Evolutionary conservation across 2,113 vertebrate species (phyloP).

Genomic region (Lynx canadensis): DNA sequence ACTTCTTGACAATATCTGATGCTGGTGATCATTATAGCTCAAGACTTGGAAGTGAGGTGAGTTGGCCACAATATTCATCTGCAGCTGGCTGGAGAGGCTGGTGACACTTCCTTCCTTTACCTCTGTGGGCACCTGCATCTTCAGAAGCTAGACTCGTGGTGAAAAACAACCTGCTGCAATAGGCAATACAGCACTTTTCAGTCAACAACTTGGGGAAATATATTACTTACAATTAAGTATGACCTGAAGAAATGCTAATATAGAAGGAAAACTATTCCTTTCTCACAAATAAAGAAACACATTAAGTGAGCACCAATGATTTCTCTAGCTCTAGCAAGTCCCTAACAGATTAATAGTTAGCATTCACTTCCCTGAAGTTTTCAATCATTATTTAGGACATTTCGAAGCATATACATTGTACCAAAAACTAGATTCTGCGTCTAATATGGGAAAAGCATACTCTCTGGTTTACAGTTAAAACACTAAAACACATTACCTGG

Average conservation of each 20-base stretch:
- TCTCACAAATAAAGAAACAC: constrained; percentile 7
- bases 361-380: constrained; percentile 45
- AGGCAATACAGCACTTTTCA: not conserved
- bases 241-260: not conserved
- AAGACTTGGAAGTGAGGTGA: not conserved
- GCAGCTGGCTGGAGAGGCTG: not conserved
- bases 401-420: not conserved
- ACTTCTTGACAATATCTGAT: not conserved
- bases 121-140: not conserved
- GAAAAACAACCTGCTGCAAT: not conserved
- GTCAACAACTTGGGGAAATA: not conserved
- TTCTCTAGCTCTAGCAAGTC: not conserved
- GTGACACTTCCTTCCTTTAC: not conserved
- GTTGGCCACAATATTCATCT: not conserved
- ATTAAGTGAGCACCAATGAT: not conserved
- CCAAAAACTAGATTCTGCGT: constrained; percentile 14
- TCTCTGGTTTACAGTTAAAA: constrained; percentile 39
- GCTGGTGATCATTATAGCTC: not conserved
- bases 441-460: not conserved
- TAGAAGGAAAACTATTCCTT: not conserved
- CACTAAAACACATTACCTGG: not conserved
- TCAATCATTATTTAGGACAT: constrained; percentile 16
- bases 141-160: not conserved
- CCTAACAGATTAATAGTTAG: not conserved
- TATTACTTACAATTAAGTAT: constrained; percentile 35